Conservation (phyloP, 2,888 invertebrate genomes). For the Folsomia manolachei region DNA sequence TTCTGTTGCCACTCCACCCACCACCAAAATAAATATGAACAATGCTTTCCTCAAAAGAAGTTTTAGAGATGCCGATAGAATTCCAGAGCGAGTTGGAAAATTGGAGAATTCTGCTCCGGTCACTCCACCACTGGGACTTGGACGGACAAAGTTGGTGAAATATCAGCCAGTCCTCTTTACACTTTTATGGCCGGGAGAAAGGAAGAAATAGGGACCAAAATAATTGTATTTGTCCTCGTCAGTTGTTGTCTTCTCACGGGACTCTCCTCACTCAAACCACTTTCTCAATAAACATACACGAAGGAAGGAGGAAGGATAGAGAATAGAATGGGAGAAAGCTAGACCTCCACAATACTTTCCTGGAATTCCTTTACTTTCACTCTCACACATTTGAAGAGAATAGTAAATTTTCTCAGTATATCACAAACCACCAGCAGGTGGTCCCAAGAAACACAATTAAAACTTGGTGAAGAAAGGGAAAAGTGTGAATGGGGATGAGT, state of each 20-base stretch:
- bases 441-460: slow-evolving; percentile 48
- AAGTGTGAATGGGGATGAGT: too few species aligned
- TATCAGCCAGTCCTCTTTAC: not conserved
- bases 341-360: too few species aligned
- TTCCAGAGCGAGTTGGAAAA: not conserved
- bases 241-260: slow-evolving; percentile 47
- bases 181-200: slow-evolving; percentile 6
- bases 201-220: slow-evolving; percentile 19
- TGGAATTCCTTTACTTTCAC: slow-evolving; percentile 28
- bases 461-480: slow-evolving; percentile 30
- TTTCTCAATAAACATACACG: not conserved
- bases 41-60: not conserved
- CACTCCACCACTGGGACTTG: not conserved
- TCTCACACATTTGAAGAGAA: too few species aligned
- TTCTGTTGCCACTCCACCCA: not conserved
- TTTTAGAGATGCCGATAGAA: not conserved
- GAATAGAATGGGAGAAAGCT: not conserved
- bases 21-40: not conserved
- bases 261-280: slow-evolving; percentile 30
- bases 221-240: slow-evolving; percentile 39
- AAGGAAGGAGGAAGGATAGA: not conserved
- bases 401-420: slow-evolving; percentile 43
- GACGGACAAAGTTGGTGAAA: not conserved
- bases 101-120: not conserved
- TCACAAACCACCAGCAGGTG: slow-evolving; percentile 49